A percentile compares a stretch with the other conserved stretches of the same genome.
These are phyloP conservation scores for Molothrus ater DNA, from an alignment of 2,797 vertebrate genomes.

Conservation along the genomic window DNA sequence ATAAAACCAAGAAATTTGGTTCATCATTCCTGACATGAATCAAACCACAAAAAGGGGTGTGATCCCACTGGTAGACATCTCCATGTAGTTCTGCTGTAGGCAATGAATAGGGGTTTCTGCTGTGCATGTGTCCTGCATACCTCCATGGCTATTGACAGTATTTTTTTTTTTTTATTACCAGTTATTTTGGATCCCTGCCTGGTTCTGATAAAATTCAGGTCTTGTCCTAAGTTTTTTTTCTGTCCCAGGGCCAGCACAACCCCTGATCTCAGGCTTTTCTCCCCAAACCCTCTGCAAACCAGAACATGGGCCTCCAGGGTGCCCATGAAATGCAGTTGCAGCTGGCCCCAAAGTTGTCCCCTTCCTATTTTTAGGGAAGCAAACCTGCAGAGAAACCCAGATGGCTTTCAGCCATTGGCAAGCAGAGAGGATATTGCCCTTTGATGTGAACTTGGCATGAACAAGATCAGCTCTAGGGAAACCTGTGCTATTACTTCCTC, in stretches of 20 bases:
- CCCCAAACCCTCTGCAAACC: not conserved
- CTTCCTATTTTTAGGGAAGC: not conserved
- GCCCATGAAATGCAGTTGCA: not conserved
- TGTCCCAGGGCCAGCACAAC: not conserved
- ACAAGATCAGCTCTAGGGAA: not conserved
- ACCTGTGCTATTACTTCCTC: not conserved
- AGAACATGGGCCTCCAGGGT: not conserved
- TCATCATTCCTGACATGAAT: not conserved
- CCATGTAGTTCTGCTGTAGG: not conserved
- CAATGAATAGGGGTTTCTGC: not conserved
- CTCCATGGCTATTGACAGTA: not conserved
- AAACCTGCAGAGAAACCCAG: not conserved
- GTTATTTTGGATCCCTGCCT: not conserved
- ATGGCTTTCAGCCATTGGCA: not conserved
- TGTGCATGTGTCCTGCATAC: not conserved
- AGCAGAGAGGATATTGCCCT: not conserved
- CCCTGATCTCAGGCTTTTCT: not conserved
- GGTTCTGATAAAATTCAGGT: not conserved
- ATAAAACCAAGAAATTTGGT: constrained; percentile 12
- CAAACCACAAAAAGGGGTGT: not conserved
- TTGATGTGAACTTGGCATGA: not conserved
- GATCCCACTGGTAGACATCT: not conserved
- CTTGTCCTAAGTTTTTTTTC: not conserved
- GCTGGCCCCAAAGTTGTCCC: not conserved
- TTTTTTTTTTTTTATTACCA: not conserved